A percentile compares a stretch with the other conserved stretches of the same genome.
Conservation (phyloP, 1,140 invertebrate species). For the Hetaerina americana region DNA sequence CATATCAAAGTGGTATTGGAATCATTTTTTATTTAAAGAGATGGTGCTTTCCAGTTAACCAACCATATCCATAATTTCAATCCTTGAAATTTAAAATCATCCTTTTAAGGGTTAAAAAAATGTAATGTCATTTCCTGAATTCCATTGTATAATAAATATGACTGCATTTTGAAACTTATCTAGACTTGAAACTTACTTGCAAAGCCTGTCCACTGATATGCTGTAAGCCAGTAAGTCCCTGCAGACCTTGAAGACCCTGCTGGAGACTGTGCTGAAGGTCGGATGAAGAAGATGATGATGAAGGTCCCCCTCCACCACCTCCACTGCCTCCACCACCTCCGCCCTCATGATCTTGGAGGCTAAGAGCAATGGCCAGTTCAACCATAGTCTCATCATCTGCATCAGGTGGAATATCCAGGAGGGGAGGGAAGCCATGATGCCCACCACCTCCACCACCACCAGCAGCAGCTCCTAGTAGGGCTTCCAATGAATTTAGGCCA, state of each 20-base stretch:
- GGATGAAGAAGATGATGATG: background rate
- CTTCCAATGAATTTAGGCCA: conserved; percentile 47
- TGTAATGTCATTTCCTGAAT: too few species aligned
- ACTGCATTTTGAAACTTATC: conserved; percentile 31
- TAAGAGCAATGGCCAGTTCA: conserved; percentile 87
- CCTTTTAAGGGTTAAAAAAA: too few species aligned
- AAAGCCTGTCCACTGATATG: conserved; percentile 34
- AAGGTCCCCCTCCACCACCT: background rate
- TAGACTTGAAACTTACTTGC: conserved; percentile 21
- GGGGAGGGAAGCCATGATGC: conserved; percentile 43
- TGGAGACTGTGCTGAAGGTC: conserved; percentile 33
- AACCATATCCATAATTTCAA: too few species aligned
- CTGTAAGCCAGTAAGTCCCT: conserved; percentile 28
- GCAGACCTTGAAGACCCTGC: conserved; percentile 31
- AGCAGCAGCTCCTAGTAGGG: conserved; percentile 39
- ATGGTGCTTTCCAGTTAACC: too few species aligned
- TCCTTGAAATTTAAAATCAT: too few species aligned
- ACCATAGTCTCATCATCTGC: conserved; percentile 94
- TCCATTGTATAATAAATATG: conserved; percentile 66
- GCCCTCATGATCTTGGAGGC: conserved; percentile 53
- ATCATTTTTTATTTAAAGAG: too few species aligned
- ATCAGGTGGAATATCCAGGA: conserved; percentile 80
- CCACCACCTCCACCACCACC: conserved; percentile 25
- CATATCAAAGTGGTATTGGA: too few species aligned
- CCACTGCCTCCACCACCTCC: conserved; percentile 16